phyloP scores from a whole-genome alignment of 2,113 vertebrate genomes.

The Pterophyllum scalare region DNA sequence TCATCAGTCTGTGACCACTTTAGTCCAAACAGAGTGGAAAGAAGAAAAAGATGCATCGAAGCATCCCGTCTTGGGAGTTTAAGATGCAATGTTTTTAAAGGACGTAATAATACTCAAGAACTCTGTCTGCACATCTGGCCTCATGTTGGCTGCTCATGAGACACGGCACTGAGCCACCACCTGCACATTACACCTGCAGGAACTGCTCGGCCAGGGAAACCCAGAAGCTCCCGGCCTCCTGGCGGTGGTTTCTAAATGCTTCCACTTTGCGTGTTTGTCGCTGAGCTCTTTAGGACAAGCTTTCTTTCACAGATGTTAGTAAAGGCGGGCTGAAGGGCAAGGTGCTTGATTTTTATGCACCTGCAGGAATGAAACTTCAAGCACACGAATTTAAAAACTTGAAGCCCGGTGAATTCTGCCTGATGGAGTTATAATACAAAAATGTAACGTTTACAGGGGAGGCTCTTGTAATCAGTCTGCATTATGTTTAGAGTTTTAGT shows the following conservation, averaged over 20 bases:
- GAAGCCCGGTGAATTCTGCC: not conserved
- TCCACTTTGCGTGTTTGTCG: not conserved
- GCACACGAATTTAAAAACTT: not conserved
- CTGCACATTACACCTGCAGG: not conserved
- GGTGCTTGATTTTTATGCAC: not conserved
- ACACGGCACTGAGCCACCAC: not conserved
- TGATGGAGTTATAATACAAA: not conserved
- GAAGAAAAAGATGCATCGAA: not conserved
- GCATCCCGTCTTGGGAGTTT: not conserved
- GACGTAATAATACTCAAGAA: not conserved
- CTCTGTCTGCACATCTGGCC: not conserved
- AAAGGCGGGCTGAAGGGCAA: not conserved
- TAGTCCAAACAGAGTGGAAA: not conserved
- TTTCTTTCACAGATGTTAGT: too few species aligned
- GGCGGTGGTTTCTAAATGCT: not conserved
- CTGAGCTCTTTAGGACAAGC: too few species aligned
- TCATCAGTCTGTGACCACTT: not conserved
- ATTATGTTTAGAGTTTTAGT: too few species aligned
- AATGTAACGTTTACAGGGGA: too few species aligned
- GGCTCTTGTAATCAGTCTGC: too few species aligned
- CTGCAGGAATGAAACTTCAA: not conserved
- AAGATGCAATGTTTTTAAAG: not conserved
- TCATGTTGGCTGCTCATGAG: not conserved
- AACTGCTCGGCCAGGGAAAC: not conserved
- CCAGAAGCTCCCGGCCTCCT: not conserved